Base-by-base conservation (phyloP, 2,113 vertebrate species). In the Eulemur macaco region DNA sequence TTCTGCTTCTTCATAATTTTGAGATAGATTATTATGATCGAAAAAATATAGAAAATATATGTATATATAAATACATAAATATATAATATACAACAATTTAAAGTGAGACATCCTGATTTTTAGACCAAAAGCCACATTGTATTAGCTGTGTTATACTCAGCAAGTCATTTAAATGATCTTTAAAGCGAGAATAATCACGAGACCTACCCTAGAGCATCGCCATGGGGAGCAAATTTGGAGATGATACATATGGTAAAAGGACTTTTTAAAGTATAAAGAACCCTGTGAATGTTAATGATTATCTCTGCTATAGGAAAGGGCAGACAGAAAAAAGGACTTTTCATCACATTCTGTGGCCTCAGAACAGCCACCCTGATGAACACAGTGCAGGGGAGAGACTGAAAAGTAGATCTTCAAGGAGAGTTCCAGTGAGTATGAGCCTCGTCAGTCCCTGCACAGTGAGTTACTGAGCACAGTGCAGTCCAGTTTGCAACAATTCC, bases 191-290 rank as follows among this genome's bases (percentile, higher is more conserved):
- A 42, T 74, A 73, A 89, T 64, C 68, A 69, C 27, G 20, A 93
- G n/a, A 81, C 20, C 52, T 64, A 76, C 74, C 74, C 42, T 23
- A 78, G 42, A 89, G n/a, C 73, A 71, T 80, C 34, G 18, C 88
- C 63, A 54, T 8, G 6, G 60, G n/a, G 15, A 92, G 60, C 42
- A 42, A 23, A 85, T 91, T 76, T 86, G 78, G 56, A 91, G 45
- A 80, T 83, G 74, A 86, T 37, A 29, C 8, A 94, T 86, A 18
- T 8, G 8, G 23, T n/a, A 31, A 85, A 96, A 71, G 34, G 74
- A 69, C 12, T 96, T 90, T 80, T 85, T 84, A 66, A 88, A 94
- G 77, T 73, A 77, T 34, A 39, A 81, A 92, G 54, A 82, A n/a
- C 18, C 25, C 23, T 69, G 63, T 47, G 42, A 82, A 73, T 96